These are phyloP conservation scores for Collichthys lucidus DNA, from an alignment of 2,113 vertebrate genomes.

Conservation along the genomic window DNA sequence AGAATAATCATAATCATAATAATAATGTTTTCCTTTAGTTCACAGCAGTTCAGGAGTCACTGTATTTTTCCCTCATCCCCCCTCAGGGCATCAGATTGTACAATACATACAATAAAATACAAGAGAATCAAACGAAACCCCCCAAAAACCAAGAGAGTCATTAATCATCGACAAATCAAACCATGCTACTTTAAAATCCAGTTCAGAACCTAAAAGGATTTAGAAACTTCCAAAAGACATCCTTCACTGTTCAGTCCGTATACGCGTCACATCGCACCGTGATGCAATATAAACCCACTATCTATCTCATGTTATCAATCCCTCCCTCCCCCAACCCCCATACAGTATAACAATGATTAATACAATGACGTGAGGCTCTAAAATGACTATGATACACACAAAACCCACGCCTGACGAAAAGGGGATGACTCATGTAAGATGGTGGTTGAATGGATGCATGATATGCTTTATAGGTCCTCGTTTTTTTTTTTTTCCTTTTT, in stretches of 20 bases:
- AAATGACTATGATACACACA: constrained; percentile 51
- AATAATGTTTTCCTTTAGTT: constrained; percentile 60
- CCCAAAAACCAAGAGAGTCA: constrained; percentile 26
- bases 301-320: constrained; percentile 17
- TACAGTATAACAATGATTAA: constrained; percentile 57
- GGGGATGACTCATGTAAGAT: constrained; percentile 29
- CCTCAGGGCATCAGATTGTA: constrained; percentile 62
- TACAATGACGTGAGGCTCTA: constrained; percentile 53
- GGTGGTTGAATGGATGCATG: constrained; percentile 46
- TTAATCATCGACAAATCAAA: constrained; percentile 71
- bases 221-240: constrained; percentile 58
- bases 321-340: constrained; percentile 27
- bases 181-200: constrained; percentile 78
- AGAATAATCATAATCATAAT: constrained; percentile 33
- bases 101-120: constrained; percentile 72
- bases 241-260: constrained; percentile 26
- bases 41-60: constrained; percentile 70
- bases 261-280: constrained; percentile 25
- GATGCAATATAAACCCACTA: constrained; percentile 52
- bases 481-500: background rate
- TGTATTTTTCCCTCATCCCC: constrained; percentile 40
- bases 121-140: constrained; percentile 56
- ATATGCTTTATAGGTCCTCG: constrained; percentile 63
- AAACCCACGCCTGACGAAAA: constrained; percentile 52
- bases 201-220: constrained; percentile 41